Evolutionary conservation across 2,888 invertebrate species (phyloP).

Genomic region (Drosophila acutilabella): DNA sequence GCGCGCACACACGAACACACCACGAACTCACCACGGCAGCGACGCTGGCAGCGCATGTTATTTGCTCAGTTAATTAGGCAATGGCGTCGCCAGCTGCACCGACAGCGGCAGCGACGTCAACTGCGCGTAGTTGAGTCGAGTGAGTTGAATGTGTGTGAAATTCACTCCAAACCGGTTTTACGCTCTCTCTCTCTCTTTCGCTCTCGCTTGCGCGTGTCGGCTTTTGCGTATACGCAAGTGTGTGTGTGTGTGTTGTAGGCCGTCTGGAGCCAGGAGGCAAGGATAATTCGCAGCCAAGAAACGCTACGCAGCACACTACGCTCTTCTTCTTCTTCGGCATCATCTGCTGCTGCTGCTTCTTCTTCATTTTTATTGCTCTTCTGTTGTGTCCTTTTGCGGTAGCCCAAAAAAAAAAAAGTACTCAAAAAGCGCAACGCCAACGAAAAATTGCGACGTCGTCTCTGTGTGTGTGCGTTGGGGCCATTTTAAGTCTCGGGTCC

Average conservation of each 20-base stretch:
- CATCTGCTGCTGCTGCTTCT: not conserved
- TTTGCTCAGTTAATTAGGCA: conserved; percentile 73
- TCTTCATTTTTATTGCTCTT: conserved; percentile 47
- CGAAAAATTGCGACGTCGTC: conserved; percentile 35
- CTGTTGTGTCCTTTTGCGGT: conserved; percentile 51
- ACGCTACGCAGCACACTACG: conserved; percentile 48
- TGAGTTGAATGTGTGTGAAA: conserved; percentile 35
- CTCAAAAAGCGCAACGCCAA: conserved; percentile 59
- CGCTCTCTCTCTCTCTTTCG: conserved; percentile 7
- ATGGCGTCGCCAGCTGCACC: conserved; percentile 45
- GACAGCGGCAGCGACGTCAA: conserved; percentile 16
- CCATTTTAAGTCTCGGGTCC: conserved; percentile 55
- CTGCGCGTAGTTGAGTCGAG: conserved; percentile 14
- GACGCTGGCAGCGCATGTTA: conserved; percentile 42
- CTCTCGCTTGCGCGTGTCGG: not conserved
- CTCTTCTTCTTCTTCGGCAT: not conserved
- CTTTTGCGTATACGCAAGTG: not conserved
- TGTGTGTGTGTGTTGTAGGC: conserved; percentile 31
- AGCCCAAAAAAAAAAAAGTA: conserved; percentile 35
- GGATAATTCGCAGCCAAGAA: conserved; percentile 55
- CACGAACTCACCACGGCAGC: conserved; percentile 70
- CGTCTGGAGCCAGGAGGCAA: conserved; percentile 56
- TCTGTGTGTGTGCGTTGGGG: conserved; percentile 31
- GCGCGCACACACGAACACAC: conserved; percentile 16
- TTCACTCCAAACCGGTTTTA: conserved; percentile 66